Percentiles rank a stretch among this genome's conserved stretches.
Evolutionary conservation across 2,797 vertebrate species (phyloP).

Genomic region (Chloroceryle inda): DNA sequence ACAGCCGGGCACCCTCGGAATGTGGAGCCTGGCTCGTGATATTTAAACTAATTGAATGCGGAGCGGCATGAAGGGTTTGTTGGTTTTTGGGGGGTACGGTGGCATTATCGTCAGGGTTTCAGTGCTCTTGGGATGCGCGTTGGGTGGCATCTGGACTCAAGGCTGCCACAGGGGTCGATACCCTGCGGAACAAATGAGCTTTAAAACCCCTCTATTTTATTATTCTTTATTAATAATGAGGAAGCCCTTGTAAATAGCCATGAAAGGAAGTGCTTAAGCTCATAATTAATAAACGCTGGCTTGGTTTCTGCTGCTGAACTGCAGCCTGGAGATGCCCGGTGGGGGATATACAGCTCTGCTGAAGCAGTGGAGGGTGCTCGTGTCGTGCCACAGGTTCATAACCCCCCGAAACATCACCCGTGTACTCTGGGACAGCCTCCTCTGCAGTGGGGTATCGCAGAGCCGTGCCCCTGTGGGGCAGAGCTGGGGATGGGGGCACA

Average conservation of each 20-base stretch:
- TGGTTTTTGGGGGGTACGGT: background rate
- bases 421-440: background rate
- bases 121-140: accelerated
- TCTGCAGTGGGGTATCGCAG: accelerated
- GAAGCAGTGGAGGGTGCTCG: background rate
- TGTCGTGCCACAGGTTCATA: accelerated
- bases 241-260: constrained; percentile 66
- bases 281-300: constrained; percentile 67
- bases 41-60: accelerated
- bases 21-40: accelerated
- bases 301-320: constrained; percentile 25
- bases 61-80: background rate
- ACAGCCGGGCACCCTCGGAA: background rate
- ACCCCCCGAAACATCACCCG: accelerated
- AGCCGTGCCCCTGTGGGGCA: accelerated
- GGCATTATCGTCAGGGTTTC: accelerated
- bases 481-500: background rate
- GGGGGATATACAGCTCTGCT: background rate
- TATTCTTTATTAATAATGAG: constrained; percentile 64
- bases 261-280: constrained; percentile 64
- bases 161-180: background rate
- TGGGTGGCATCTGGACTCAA: accelerated
- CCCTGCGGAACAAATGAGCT: constrained; percentile 65
- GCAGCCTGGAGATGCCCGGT: background rate
- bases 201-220: constrained; percentile 56